Base-by-base conservation (phyloP, 1,140 invertebrate genomes). In the Drosophila kanapiae region DNA sequence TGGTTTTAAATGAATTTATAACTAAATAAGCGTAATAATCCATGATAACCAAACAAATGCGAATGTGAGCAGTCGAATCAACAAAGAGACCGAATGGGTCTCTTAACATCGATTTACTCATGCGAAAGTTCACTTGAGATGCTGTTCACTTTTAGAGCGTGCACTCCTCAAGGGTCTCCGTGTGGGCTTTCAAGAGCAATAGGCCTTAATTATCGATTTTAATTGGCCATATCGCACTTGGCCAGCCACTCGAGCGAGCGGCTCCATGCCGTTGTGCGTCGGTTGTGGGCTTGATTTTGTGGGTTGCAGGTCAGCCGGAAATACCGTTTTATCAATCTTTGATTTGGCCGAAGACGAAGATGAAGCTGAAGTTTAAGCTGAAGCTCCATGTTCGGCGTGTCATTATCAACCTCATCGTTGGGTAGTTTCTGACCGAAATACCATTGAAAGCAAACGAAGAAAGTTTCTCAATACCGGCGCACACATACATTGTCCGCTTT, bases 361-460 rank as follows among this genome's bases (percentile, higher is more conserved):
- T 42, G 40, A 38, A 54, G 45, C 13, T 10, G 33, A 49, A 56
- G 38, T 38, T 35, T 42, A 40, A 31, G 43, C 23, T n/a, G 38
- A 58, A 60, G 56, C 48, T 31, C 31, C 43, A 49, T 18, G 18
- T 51, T 51, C 47, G 33, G 31, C 62, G 35, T 72, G 56, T 69
- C 57, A 78, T 82, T 72, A 65, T 64, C 65, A 48, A 60, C 62
- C 54, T 75, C 47, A 71, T 68, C 65, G 58, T 68, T 60, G 54
- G 58, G 70, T 69, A 37, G 62, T 64, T 80, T 90, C 63, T 85
- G 85, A 90, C 85, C 85, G 86, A 91, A 90, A 90, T 85, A 80
- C 85, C 85, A 90, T 82, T 79, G 85, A 90, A 90, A 91, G 86
- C 81, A 90, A 90, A 75, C 84, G 75, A 90, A 90, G 85, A 90